phyloP scores from a whole-genome alignment of 2,888 invertebrate species.

The Quadroppia sp. region DNA sequence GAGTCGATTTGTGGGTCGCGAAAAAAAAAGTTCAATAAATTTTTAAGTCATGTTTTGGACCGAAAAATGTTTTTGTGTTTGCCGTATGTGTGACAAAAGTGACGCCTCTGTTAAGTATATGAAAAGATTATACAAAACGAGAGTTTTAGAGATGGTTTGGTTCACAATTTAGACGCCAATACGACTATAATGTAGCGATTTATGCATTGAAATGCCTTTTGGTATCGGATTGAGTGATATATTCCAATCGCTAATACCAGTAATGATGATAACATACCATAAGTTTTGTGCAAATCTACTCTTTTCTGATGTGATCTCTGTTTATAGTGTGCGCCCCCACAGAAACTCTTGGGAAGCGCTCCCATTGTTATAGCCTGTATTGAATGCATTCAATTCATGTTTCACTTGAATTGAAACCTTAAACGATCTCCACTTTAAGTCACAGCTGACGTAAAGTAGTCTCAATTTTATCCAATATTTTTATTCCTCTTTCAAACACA shows the following conservation, averaged over 20 bases:
- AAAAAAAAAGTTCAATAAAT: neutral
- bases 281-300: conserved; percentile 32
- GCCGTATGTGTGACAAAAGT: neutral
- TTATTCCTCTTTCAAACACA: conserved; percentile 11
- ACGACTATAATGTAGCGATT: conserved; percentile 7
- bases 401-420: conserved; percentile 14
- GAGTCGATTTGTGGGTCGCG: neutral
- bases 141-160: conserved; percentile 24
- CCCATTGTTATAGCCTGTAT: conserved; percentile 14
- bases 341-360: neutral
- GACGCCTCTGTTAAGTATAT: conserved; percentile 31
- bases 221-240: conserved; percentile 14
- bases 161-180: conserved; percentile 19
- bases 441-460: conserved; percentile 37
- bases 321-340: neutral
- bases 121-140: conserved; percentile 19
- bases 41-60: neutral
- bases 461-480: conserved; percentile 21
- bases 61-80: neutral
- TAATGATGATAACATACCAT: conserved; percentile 33
- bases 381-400: conserved; percentile 21
- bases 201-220: conserved; percentile 38
- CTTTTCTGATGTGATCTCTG: conserved; percentile 24
- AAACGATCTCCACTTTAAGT: conserved; percentile 36
- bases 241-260: neutral